Evolutionary conservation across 2,888 invertebrate species (phyloP), one percentile per base, ranked within the genome.

Genomic region (Eugnorisma glareosa): DNA sequence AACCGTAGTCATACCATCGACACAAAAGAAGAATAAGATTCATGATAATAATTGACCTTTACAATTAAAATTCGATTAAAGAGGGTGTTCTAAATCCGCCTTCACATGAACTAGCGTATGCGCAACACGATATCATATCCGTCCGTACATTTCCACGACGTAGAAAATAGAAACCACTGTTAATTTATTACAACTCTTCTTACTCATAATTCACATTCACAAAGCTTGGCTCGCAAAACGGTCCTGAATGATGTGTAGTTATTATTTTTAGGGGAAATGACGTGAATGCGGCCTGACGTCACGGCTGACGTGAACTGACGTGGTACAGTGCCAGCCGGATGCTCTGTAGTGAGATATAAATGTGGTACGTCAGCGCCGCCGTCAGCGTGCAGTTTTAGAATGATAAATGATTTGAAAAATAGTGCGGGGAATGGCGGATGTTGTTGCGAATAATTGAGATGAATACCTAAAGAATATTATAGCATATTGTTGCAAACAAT

Each of bases 221-320:
- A 84, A 80, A 82, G 68, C 85, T 75, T 83, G 59, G 82, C 84
- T 83, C 73, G 85, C 81, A 83, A 82, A 82, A 83, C 82, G 68
- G 67, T 83, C 51, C 64, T 82, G 83, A 88, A 82, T 81, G 83
- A 89, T 85, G 77, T 86, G 81, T 72, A 79, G 88, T 86, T 86
- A 90, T 90, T 90, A 88, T 88, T 89, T 90, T 89, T 85, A 83
- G 75, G 85, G 81, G 88, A 85, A 85, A 83, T 87, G 86, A 88
- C 82, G 81, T 71, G 77, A 77, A 79, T 75, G 70, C 57, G 75
- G 81, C 35, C 64, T 88, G 85, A 86, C 85, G 87, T 88, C 89
- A 89, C 48, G 28, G 59, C 72, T 77, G 69, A 79, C 73, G 80
- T 57, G 37, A 18, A 69, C 72, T 77, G 69, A 79, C 73, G 80